A percentile compares a stretch with the other conserved stretches of the same genome.
Evolutionary conservation across 2,888 invertebrate genomes (phyloP).

Genomic region (Acleris literana): DNA sequence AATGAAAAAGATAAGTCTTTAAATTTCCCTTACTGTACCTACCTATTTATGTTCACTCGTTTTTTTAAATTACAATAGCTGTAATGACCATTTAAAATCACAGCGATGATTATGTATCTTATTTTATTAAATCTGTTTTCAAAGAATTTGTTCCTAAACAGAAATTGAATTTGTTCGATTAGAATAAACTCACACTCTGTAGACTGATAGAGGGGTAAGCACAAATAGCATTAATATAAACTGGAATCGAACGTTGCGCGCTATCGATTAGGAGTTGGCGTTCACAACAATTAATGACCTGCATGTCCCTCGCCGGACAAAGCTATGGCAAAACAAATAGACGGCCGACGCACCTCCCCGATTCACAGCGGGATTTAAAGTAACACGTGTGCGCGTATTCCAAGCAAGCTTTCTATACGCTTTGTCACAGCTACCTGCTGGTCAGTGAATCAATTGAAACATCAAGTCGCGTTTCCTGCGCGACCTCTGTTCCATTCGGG

Average conservation of each 20-base stretch:
- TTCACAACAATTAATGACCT: conserved; percentile 84
- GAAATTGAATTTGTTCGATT: conserved; percentile 14
- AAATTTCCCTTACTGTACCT: no score
- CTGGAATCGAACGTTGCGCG: conserved; percentile 81
- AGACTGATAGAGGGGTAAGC: conserved; percentile 57
- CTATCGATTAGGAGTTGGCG: conserved; percentile 82
- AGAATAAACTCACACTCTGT: conserved; percentile 34
- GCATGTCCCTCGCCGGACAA: conserved; percentile 81
- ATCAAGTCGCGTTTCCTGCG: no score
- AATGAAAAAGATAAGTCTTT: no score
- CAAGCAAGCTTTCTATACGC: not conserved
- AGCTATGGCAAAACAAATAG: conserved; percentile 84
- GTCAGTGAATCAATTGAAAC: no score
- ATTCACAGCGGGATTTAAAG: conserved; percentile 62
- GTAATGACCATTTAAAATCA: no score
- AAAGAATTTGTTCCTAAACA: not conserved
- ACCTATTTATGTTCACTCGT: no score
- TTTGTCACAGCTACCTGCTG: conserved; percentile 3
- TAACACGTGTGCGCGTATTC: conserved; percentile 23
- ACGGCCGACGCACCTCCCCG: conserved; percentile 74
- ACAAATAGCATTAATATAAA: conserved; percentile 84
- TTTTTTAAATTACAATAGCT: no score
- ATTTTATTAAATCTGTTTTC: not conserved
- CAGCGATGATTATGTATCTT: no score
- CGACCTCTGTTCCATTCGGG: no score